A percentile compares a stretch with the other conserved stretches of the same genome.
Conservation (phyloP, 2,888 invertebrate genomes). For the Rutpela maculata region DNA sequence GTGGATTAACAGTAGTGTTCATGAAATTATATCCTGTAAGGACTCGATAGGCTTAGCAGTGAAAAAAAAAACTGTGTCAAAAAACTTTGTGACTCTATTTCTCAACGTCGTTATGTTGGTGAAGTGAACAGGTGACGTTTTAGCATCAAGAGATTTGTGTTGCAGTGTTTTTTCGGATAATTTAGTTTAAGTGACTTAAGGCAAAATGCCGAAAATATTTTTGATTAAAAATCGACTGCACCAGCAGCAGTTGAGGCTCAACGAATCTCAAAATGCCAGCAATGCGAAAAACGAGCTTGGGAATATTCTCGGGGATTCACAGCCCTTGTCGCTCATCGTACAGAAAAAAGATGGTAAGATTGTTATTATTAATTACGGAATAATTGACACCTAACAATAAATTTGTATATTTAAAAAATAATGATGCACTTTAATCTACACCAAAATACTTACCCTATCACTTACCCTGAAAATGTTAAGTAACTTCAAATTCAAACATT, state of each 20-base stretch:
- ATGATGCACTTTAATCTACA: no score
- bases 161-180: slow-evolving; percentile 43
- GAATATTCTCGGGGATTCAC: slow-evolving; percentile 71
- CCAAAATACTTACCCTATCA: not conserved
- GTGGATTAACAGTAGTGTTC: slow-evolving; percentile 45
- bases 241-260: slow-evolving; percentile 90
- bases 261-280: slow-evolving; percentile 88
- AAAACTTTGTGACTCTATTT: slow-evolving; percentile 5
- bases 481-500: not conserved
- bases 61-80: slow-evolving; percentile 15
- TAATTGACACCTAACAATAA: not conserved
- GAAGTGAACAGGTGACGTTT: slow-evolving; percentile 40
- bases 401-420: not conserved
- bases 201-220: slow-evolving; percentile 93
- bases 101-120: slow-evolving; percentile 22
- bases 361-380: not conserved
- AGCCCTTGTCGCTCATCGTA: slow-evolving; percentile 80
- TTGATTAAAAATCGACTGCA: slow-evolving; percentile 93
- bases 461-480: not conserved
- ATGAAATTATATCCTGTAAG: slow-evolving; percentile 33
- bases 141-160: slow-evolving; percentile 25
- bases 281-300: slow-evolving; percentile 80
- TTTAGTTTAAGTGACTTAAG: slow-evolving; percentile 44
- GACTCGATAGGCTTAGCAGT: slow-evolving; percentile 20
- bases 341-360: slow-evolving; percentile 73